Evolutionary conservation across 1,140 invertebrate genomes (phyloP).

Genomic region (Drosophila murphyi): DNA sequence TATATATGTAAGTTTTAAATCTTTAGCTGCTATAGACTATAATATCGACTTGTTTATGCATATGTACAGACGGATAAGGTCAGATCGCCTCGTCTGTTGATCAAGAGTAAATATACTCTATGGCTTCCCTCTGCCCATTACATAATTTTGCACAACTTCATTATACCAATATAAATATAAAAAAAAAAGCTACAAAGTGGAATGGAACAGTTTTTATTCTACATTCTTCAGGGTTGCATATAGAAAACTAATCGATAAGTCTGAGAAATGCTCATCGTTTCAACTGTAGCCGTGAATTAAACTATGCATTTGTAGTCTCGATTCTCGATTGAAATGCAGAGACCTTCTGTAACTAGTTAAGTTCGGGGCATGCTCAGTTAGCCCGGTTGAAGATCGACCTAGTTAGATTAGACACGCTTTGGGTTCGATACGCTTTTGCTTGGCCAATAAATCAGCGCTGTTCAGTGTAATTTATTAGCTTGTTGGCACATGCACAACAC

Average conservation of each 20-base stretch:
- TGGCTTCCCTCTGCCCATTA: no score
- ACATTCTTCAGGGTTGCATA: not conserved
- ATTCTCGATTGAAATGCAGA: no score
- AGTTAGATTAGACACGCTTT: conserved; percentile 34
- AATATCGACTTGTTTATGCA: no score
- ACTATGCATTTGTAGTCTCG: no score
- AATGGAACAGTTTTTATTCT: not conserved
- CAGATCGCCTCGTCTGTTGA: no score
- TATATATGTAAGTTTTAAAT: not conserved
- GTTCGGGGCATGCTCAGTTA: not conserved
- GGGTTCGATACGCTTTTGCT: conserved; percentile 8
- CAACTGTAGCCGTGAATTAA: no score
- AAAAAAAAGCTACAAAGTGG: not conserved
- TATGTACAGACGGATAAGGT: no score
- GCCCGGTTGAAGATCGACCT: conserved; percentile 30
- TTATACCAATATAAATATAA: no score
- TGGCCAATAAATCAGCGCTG: conserved; percentile 39
- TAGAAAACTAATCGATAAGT: conserved; percentile 8
- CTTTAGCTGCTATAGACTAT: no score
- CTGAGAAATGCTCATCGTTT: not conserved
- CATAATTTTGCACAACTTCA: no score
- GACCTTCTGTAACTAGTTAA: conserved; percentile 8
- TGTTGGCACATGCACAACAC: conserved; percentile 36
- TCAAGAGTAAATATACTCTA: no score
- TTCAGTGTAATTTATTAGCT: conserved; percentile 30